Conservation (phyloP, 1,140 invertebrate genomes). For the Aphelinus atriplicis region DNA sequence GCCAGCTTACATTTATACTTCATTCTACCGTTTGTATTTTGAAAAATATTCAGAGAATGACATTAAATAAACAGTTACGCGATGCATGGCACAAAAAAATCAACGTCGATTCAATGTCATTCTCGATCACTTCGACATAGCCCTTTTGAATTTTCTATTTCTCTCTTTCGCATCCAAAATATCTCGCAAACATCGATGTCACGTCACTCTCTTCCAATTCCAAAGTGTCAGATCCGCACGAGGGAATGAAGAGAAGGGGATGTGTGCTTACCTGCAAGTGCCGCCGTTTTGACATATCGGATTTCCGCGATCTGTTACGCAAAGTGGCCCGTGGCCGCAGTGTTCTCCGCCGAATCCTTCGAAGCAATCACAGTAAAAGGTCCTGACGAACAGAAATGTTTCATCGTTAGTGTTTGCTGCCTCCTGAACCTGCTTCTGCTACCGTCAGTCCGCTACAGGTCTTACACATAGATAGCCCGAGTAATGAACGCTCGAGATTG, state of each 20-base stretch:
- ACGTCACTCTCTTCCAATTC: too few species aligned
- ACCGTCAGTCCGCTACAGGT: neutral
- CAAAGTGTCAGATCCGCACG: too few species aligned
- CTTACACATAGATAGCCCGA: neutral
- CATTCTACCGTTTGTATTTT: too few species aligned
- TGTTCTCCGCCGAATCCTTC: conserved; percentile 75
- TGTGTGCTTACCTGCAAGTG: conserved; percentile 75
- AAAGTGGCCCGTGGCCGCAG: conserved; percentile 79
- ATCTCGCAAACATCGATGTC: too few species aligned
- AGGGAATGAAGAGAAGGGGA: neutral
- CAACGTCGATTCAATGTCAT: too few species aligned
- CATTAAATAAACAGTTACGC: too few species aligned
- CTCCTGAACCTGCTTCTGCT: neutral
- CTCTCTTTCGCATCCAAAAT: too few species aligned
- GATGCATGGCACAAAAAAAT: too few species aligned
- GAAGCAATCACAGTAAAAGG: conserved; percentile 79
- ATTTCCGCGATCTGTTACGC: conserved; percentile 68
- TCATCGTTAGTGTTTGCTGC: neutral
- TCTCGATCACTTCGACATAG: too few species aligned
- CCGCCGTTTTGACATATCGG: conserved; percentile 80
- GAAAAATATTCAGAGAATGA: too few species aligned
- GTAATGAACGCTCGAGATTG: neutral
- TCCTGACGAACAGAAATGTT: conserved; percentile 49
- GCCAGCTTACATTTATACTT: too few species aligned
- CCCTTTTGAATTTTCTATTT: too few species aligned